Percentiles rank a stretch among this genome's conserved stretches.
Evolutionary conservation across 1,140 invertebrate genomes (phyloP).

Genomic region (Leguminivora glycinivorella): DNA sequence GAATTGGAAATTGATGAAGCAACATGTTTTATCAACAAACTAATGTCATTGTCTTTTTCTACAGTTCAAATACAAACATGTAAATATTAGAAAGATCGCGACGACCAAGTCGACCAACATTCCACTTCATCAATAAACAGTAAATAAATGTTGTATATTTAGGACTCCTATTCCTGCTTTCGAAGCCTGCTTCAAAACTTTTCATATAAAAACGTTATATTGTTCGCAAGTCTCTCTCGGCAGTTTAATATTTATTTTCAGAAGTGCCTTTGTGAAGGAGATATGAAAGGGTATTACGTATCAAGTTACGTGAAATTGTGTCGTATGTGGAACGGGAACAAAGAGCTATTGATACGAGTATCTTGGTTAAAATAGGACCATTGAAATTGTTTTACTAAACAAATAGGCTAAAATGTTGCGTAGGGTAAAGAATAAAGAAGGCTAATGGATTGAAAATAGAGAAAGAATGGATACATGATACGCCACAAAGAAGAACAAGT

Average conservation of each 20-base stretch:
- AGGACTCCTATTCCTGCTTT: neutral
- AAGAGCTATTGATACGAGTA: neutral
- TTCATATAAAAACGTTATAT: slow-evolving; percentile 6
- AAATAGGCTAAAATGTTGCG: no score
- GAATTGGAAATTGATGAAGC: no score
- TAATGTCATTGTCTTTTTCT: neutral
- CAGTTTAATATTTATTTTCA: slow-evolving; percentile 8
- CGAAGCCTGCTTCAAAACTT: neutral
- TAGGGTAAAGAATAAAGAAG: no score
- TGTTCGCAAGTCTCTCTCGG: slow-evolving; percentile 10
- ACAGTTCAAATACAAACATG: neutral
- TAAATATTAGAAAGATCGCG: neutral
- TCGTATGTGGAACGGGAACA: neutral
- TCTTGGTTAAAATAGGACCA: slow-evolving; percentile 1
- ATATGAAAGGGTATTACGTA: slow-evolving; percentile 7
- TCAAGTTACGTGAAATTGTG: slow-evolving; percentile 4
- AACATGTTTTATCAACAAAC: neutral
- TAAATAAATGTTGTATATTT: neutral
- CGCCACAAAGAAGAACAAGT: no score
- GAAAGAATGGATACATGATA: no score
- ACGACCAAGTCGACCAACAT: no score
- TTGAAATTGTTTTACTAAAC: neutral
- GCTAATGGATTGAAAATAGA: no score
- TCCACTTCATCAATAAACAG: neutral
- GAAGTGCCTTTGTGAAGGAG: neutral